A percentile compares a stretch with the other conserved stretches of the same genome.
These are phyloP conservation scores for Zaprionus lineosus DNA, from an alignment of 2,888 invertebrate species.

Conservation along the genomic window DNA sequence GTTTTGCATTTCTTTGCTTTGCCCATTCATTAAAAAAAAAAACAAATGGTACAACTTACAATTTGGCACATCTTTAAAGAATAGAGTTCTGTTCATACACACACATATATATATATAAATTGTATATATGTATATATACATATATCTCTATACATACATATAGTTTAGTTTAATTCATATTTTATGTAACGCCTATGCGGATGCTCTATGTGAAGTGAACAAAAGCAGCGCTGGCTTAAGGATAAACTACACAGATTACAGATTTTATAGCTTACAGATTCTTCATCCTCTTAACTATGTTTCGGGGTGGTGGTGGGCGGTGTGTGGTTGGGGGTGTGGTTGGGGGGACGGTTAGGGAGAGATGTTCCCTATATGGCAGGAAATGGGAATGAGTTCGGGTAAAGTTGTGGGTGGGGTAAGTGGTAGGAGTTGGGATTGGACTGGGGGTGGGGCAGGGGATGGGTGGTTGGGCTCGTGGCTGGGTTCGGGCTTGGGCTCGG, in stretches of 20 bases:
- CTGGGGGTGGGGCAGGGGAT: conserved; percentile 1
- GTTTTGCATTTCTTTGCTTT: conserved; percentile 58
- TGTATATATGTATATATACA: conserved; percentile 23
- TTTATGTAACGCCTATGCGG: conserved; percentile 62
- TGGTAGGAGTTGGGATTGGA: too few relatives aligned
- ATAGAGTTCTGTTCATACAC: conserved; percentile 64
- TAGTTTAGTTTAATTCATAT: conserved; percentile 69
- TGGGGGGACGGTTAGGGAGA: too few relatives aligned
- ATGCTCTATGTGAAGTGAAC: conserved; percentile 75
- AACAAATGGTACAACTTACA: conserved; percentile 82
- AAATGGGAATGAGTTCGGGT: too few relatives aligned
- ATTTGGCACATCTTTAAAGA: conserved; percentile 82
- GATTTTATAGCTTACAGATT: conserved; percentile 48
- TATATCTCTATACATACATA: conserved; percentile 25
- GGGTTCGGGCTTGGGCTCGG: too few relatives aligned
- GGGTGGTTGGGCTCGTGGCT: neutral
- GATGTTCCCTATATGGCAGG: too few relatives aligned
- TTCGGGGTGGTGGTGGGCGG: too few relatives aligned
- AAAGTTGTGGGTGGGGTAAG: too few relatives aligned
- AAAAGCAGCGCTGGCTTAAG: conserved; percentile 75
- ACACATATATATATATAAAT: conserved; percentile 47
- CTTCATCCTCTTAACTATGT: conserved; percentile 35
- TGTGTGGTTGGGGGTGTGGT: conserved; percentile 1
- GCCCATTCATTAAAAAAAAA: conserved; percentile 63
- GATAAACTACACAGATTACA: conserved; percentile 68